phyloP scores from a whole-genome alignment of 1,140 invertebrate species.

The Drosophila seguyi region DNA sequence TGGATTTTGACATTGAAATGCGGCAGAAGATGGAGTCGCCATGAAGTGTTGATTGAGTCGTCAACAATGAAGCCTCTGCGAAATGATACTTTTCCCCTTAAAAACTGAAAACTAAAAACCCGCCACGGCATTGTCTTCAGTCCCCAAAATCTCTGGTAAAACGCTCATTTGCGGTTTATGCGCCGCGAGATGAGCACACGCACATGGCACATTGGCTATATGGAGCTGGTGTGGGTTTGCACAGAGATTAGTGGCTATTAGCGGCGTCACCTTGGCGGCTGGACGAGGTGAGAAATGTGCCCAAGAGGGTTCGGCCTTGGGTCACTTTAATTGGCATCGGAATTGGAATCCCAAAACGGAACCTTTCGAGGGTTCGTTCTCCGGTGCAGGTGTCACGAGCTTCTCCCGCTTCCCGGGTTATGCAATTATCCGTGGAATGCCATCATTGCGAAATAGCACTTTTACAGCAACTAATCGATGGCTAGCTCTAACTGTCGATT shows the following conservation, averaged over 20 bases:
- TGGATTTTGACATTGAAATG: slow-evolving; percentile 67
- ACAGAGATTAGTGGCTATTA: slow-evolving; percentile 72
- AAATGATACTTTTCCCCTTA: slow-evolving; percentile 40
- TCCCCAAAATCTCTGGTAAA: slow-evolving; percentile 32
- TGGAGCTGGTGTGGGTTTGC: slow-evolving; percentile 51
- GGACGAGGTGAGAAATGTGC: slow-evolving; percentile 55
- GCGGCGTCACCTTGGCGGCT: slow-evolving; percentile 53
- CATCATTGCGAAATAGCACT: slow-evolving; percentile 28
- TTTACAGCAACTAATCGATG: slow-evolving; percentile 31
- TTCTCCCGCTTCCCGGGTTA: slow-evolving; percentile 8
- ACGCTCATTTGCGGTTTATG: slow-evolving; percentile 50
- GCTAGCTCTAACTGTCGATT: slow-evolving; percentile 26
- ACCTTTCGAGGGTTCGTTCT: neutral
- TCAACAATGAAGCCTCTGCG: slow-evolving; percentile 51
- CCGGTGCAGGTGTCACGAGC: slow-evolving; percentile 13
- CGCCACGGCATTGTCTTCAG: slow-evolving; percentile 53
- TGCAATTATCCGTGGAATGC: slow-evolving; percentile 29
- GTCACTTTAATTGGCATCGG: slow-evolving; percentile 24
- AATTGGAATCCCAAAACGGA: neutral
- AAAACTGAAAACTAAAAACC: neutral
- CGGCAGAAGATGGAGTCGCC: slow-evolving; percentile 34
- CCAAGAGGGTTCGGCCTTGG: slow-evolving; percentile 43
- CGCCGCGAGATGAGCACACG: slow-evolving; percentile 46
- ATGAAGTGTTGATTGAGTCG: slow-evolving; percentile 66
- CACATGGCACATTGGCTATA: slow-evolving; percentile 41